A percentile compares a stretch with the other conserved stretches of the same genome.
Evolutionary conservation across 2,888 invertebrate genomes (phyloP).

Genomic region (Oxystoma pomonae): DNA sequence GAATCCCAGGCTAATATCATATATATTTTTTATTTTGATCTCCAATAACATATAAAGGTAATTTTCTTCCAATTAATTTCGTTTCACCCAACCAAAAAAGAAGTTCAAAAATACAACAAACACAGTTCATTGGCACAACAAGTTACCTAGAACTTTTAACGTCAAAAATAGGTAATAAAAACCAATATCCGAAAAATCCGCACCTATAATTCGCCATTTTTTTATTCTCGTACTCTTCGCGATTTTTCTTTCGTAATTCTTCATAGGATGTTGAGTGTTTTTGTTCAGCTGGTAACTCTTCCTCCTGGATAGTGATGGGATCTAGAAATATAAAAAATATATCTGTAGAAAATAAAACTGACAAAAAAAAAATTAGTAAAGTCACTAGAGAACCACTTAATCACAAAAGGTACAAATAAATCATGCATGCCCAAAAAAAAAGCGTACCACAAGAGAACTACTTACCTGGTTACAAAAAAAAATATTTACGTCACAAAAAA

Average conservation of each 20-base stretch:
- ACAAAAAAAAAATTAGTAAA: neutral
- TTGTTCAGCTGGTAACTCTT: conserved; percentile 50
- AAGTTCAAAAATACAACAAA: conserved; percentile 3
- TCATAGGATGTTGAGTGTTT: conserved; percentile 61
- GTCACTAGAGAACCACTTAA: too few relatives aligned
- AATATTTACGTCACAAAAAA: too few relatives aligned
- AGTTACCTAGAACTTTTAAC: neutral
- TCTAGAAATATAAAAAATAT: conserved; percentile 26
- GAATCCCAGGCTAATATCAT: too few relatives aligned
- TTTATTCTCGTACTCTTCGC: conserved; percentile 56
- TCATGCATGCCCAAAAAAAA: too few relatives aligned
- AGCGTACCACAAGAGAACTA: too few relatives aligned
- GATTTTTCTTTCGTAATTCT: conserved; percentile 65
- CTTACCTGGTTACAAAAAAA: too few relatives aligned
- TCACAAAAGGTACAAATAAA: too few relatives aligned
- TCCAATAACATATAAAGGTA: too few relatives aligned
- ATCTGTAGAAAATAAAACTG: conserved; percentile 7
- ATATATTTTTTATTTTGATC: too few relatives aligned
- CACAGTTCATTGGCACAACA: neutral
- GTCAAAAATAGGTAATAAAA: conserved; percentile 5
- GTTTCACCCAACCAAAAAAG: too few relatives aligned
- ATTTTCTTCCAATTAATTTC: too few relatives aligned
- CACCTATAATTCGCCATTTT: conserved; percentile 38
- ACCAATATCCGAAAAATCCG: conserved; percentile 11
- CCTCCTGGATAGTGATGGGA: conserved; percentile 49